phyloP scores from a whole-genome alignment of 2,797 vertebrate genomes.

The Manis crassicaudata region DNA sequence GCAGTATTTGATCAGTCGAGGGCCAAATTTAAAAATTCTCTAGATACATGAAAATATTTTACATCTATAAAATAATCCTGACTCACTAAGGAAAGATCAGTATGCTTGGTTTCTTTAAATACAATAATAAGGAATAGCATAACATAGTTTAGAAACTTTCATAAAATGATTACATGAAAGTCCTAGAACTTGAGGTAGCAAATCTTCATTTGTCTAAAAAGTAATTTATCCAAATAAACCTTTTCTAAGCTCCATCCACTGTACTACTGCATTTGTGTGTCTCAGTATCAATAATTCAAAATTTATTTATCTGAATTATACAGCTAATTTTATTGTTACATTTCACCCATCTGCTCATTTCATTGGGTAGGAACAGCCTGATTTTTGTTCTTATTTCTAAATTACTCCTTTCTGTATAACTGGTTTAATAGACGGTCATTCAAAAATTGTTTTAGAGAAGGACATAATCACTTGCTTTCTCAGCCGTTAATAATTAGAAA shows the following conservation, averaged over 20 bases:
- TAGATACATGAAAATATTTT: not conserved
- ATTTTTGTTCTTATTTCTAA: slow-evolving; percentile 50
- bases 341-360: slow-evolving; percentile 34
- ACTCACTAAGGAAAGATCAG: not conserved
- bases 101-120: slow-evolving; percentile 42
- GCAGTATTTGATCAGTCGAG: not conserved
- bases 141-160: slow-evolving; percentile 43
- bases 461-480: slow-evolving; percentile 69
- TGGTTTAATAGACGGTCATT: slow-evolving; percentile 61
- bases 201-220: slow-evolving; percentile 2
- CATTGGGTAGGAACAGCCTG: not conserved
- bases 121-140: not conserved
- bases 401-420: slow-evolving; percentile 58
- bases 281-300: slow-evolving; percentile 42
- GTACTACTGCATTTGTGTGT: not conserved
- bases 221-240: not conserved
- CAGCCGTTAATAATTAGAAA: slow-evolving; percentile 76
- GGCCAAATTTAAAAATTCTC: not conserved
- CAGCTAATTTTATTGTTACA: slow-evolving; percentile 56
- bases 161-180: slow-evolving; percentile 5
- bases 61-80: not conserved
- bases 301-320: slow-evolving; percentile 31
- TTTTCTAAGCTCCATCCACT: not conserved
- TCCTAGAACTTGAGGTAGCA: not conserved
- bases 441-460: slow-evolving; percentile 64